These are phyloP conservation scores for Sula dactylatra DNA, from an alignment of 2,113 vertebrate genomes.

Conservation along the genomic window DNA sequence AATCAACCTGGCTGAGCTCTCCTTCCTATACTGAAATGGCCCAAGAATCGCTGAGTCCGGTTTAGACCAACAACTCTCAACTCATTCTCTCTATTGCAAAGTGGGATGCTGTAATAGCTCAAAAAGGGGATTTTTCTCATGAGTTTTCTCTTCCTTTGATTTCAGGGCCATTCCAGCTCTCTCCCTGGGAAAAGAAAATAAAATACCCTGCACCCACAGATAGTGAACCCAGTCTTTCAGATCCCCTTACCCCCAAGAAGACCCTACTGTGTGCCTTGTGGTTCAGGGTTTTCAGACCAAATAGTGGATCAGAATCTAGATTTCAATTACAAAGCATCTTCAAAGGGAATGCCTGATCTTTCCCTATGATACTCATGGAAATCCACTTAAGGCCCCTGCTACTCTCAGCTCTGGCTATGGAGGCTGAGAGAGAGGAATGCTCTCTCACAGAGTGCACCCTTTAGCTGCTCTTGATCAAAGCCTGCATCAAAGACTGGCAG, in stretches of 20 bases:
- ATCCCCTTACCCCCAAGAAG: neutral
- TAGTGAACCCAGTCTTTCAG: neutral
- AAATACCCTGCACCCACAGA: neutral
- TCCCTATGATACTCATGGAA: neutral
- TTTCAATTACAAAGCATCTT: neutral
- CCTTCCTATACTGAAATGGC: neutral
- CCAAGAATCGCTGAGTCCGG: neutral
- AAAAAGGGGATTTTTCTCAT: neutral
- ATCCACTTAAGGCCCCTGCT: neutral
- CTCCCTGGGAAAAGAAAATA: neutral
- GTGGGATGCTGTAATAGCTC: neutral
- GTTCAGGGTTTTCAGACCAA: neutral
- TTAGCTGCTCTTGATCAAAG: constrained; percentile 4
- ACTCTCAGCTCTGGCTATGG: neutral
- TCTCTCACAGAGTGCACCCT: neutral
- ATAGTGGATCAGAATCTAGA: neutral
- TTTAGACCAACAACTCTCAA: neutral
- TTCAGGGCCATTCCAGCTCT: neutral
- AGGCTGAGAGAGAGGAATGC: neutral
- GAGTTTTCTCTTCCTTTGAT: neutral
- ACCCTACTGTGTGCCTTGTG: neutral
- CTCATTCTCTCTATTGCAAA: neutral
- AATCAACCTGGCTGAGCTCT: neutral
- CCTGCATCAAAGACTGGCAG: constrained; percentile 13
- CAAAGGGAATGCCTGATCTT: constrained; percentile 10